phyloP scores from a whole-genome alignment of 2,113 vertebrate genomes.

The Sapayoa aenigma region DNA sequence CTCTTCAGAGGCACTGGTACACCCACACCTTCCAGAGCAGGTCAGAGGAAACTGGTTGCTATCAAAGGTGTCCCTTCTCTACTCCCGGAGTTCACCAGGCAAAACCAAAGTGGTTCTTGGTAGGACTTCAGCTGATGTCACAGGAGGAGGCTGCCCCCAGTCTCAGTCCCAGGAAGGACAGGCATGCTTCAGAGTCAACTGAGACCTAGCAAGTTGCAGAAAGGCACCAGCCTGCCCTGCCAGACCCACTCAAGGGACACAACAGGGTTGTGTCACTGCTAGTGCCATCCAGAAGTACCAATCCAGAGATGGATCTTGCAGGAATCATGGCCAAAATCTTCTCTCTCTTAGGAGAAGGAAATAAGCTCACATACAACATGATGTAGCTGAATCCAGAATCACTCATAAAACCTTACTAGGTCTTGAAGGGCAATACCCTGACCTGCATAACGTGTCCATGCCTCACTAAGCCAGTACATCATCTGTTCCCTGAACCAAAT shows the following conservation, averaged over 20 bases:
- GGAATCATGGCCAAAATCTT: neutral
- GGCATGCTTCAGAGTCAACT: neutral
- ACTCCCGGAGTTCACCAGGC: neutral
- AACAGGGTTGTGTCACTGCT: rapidly evolving
- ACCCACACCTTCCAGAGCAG: neutral
- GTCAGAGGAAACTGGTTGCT: neutral
- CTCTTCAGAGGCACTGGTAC: neutral
- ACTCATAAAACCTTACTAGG: neutral
- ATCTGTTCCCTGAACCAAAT: neutral
- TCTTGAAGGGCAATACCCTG: neutral
- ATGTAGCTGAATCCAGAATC: neutral
- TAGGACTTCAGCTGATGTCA: neutral
- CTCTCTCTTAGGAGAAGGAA: neutral
- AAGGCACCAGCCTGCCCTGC: neutral
- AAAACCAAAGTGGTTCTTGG: neutral
- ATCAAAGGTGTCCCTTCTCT: neutral
- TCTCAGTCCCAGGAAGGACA: neutral
- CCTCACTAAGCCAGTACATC: neutral
- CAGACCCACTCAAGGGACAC: neutral
- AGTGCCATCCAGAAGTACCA: rapidly evolving
- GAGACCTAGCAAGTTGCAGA: neutral
- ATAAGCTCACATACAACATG: neutral
- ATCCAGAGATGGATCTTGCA: neutral
- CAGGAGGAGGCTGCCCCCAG: neutral
- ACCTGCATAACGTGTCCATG: neutral